phyloP scores from a whole-genome alignment of 1,140 invertebrate genomes.

The Anoplolepis gracilipes region DNA sequence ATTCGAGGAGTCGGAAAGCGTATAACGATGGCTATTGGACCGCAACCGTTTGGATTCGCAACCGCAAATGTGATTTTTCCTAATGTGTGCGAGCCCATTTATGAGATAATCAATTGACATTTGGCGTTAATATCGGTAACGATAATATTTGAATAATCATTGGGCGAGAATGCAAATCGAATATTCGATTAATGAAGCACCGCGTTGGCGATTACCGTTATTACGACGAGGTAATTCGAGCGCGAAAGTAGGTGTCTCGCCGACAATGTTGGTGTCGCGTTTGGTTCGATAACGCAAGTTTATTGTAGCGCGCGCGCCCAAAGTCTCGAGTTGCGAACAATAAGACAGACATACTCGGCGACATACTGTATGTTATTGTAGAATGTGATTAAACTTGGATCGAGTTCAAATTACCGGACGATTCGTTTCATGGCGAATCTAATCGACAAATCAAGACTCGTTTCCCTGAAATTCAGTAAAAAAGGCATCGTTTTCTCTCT shows the following conservation, averaged over 20 bases:
- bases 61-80: neutral
- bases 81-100: neutral
- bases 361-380: conserved; percentile 10
- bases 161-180: conserved; percentile 10
- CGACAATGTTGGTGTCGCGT: conserved; percentile 33
- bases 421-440: too few species aligned
- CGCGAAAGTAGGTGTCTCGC: neutral
- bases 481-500: neutral
- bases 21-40: too few species aligned
- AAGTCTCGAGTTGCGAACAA: conserved; percentile 32
- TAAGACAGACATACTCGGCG: conserved; percentile 10
- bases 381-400: conserved; percentile 46
- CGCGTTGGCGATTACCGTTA: conserved; percentile 34
- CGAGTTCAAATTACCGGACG: neutral
- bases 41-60: neutral
- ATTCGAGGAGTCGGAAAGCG: neutral
- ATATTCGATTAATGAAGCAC: conserved; percentile 44
- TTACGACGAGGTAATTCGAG: conserved; percentile 45
- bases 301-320: conserved; percentile 9
- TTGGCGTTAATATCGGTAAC: conserved; percentile 5
- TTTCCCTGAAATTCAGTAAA: neutral
- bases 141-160: neutral
- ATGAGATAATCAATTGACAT: neutral
- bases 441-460: neutral
- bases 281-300: conserved; percentile 32